Evolutionary conservation across 2,888 invertebrate genomes (phyloP), one percentile per base, ranked within the genome.

Genomic region (Dasysyrphus albostriatus): DNA sequence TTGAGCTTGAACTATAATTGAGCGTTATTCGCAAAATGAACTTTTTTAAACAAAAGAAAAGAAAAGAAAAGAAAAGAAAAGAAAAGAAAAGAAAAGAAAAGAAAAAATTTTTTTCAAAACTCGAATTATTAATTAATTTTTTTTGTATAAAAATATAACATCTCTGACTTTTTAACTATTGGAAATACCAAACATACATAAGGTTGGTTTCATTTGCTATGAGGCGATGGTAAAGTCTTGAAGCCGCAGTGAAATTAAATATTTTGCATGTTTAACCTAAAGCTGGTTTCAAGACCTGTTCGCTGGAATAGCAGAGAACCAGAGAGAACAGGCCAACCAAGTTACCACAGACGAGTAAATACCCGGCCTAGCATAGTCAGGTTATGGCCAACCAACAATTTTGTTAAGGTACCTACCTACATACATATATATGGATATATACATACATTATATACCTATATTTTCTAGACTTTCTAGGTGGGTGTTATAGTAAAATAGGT

Each of bases 241-340:
- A 59, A 72, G 70, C 67, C 63, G 51, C 77, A 77, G 69, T 74
- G 77, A 74, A 82, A 85, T 73, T 77, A 67, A 51, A 82, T 61
- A 82, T 82, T 84, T 84, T 81, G 84, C 84, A 84, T 77, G 61
- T 77, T 77, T 54, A 42, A 63, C 73, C 59, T 61, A 56, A 61
- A 69, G 65, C 70, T 44, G 56, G 70, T 67, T 74, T 74, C 69
- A 42, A 63, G 34, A 61, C 69, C 47, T 51, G 73, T 74, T 47
- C 37, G 39, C 10, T 56, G n/a, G 4, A 3, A 14, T 16, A 14
- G 37, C 24, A 24, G 54, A 24, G 39, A 69, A 39, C 54, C 19
- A 39, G 24, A 51, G 29, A 69, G 51, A 54, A 59, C 72, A 32
- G 44, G 49, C 76, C 49, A 42, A 49, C 39, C 24, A 34, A 76